Base-by-base conservation (phyloP, 2,888 invertebrate genomes). In the Pseudococcus viburni region DNA sequence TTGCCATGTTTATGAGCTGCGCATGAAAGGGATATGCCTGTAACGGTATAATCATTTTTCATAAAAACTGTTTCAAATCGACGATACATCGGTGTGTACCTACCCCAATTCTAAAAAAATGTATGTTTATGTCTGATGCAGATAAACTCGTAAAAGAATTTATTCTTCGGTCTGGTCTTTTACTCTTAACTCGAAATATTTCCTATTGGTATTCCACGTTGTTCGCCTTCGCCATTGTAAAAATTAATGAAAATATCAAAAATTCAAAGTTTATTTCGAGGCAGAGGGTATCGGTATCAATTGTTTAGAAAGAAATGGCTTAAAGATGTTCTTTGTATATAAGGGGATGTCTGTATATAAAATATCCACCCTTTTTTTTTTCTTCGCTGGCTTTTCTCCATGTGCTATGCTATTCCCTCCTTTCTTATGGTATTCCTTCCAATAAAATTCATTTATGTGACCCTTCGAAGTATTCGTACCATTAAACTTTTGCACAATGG, bases 1-100 rank as follows among this genome's bases (percentile, higher is more conserved):
- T 83, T 46, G 46, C 80, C n/a, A 46, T 83, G 80, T 83, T 83
- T 83, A 83, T 46, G 80, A 83, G 80, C 46, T 83, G 80, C 46
- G 46, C 46, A 46, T 83, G 80, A 83, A 19, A 83, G 46, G 80
- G 80, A 46, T 73, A 68, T 68, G 26, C 19, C 12, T 59, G 17
- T 73, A 73, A 73, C 73, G 5, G 73, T 73, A 73, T 73, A 73
- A 73, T 73, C 73, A 73, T 33, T 73, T 73, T 33, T 73, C 73
- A 73, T 73, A 73, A 73, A 73, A 73, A 73, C 73, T 17, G 19
- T 73, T 73, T 33, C 33, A 39, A 73, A 73, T 73, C 73, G 73
- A 73, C 73, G 73, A 73, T 73, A 39, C 73, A 73, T 73, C 33
- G 73, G 73, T 73, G 3, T 33, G 26, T 33, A 33, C 3, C 1